Conservation (phyloP, 2,888 invertebrate genomes). For the Cerastoderma edule region DNA sequence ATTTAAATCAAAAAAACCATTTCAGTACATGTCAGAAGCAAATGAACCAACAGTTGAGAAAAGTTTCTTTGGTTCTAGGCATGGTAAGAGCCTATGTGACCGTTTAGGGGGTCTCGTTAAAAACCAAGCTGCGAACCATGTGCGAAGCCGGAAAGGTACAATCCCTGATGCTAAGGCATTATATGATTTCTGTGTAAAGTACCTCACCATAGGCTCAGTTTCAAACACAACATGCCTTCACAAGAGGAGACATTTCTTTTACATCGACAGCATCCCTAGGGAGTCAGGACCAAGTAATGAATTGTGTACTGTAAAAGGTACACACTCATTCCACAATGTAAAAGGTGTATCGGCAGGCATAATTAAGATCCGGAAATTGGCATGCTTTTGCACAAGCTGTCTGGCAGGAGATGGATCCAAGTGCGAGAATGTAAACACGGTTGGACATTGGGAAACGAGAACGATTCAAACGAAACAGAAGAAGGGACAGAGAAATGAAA, state of each 20-base stretch:
- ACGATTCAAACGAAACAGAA: conserved; percentile 3
- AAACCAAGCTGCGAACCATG: conserved; percentile 25
- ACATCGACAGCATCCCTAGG: conserved; percentile 11
- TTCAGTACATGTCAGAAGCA: conserved; percentile 13
- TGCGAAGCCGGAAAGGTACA: conserved; percentile 29
- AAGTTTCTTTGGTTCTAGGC: conserved; percentile 28
- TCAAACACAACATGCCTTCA: conserved; percentile 14
- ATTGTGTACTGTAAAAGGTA: conserved; percentile 18
- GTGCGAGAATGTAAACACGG: conserved; percentile 12
- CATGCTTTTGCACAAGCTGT: conserved; percentile 14
- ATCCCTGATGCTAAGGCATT: conserved; percentile 20
- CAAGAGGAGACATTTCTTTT: conserved; percentile 28
- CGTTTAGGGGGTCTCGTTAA: conserved; percentile 29
- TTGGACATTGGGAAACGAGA: conserved; percentile 17
- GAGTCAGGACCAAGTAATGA: conserved; percentile 7
- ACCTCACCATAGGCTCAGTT: conserved; percentile 6
- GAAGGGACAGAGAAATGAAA: conserved; percentile 8
- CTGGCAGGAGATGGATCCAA: neutral
- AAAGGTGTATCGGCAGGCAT: conserved; percentile 8
- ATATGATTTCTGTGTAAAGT: conserved; percentile 19
- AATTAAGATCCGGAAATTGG: conserved; percentile 15
- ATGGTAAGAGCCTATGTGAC: conserved; percentile 30
- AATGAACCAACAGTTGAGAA: conserved; percentile 5
- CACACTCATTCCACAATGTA: conserved; percentile 12
- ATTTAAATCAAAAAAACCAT: conserved; percentile 27